These are phyloP conservation scores for Linurgus olivaceus DNA, from an alignment of 2,797 vertebrate genomes.

Conservation along the genomic window DNA sequence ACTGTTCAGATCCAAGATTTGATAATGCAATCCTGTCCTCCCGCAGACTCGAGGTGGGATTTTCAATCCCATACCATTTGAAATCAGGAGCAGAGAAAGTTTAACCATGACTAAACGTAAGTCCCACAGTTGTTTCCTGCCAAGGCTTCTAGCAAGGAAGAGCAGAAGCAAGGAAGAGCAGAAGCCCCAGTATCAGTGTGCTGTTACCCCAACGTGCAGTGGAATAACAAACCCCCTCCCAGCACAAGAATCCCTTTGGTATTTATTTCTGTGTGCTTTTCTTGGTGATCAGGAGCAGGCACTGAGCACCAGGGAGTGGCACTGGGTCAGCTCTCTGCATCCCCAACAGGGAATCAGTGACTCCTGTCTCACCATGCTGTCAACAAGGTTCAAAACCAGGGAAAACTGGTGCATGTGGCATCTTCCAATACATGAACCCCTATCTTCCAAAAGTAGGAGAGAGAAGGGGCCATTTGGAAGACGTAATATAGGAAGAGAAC, in stretches of 20 bases:
- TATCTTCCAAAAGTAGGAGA: not conserved
- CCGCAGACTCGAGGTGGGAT: not conserved
- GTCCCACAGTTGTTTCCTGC: not conserved
- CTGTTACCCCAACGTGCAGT: not conserved
- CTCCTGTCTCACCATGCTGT: not conserved
- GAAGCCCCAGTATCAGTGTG: not conserved
- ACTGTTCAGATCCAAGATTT: not conserved
- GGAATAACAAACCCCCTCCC: not conserved
- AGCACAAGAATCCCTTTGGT: not conserved
- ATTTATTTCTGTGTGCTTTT: not conserved
- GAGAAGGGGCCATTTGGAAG: rapidly evolving
- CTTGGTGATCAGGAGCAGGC: not conserved
- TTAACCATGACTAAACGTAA: not conserved
- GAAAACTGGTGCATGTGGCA: not conserved
- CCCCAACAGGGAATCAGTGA: not conserved
- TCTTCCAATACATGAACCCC: not conserved
- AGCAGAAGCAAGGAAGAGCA: not conserved
- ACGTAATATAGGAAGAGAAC: not conserved
- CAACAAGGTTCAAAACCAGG: not conserved
- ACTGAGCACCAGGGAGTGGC: rapidly evolving
- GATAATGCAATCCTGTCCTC: not conserved
- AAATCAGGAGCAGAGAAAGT: not conserved
- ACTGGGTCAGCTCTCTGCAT: not conserved
- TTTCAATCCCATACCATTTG: not conserved
- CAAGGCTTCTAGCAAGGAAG: not conserved